Percentiles rank a stretch among this genome's conserved stretches.
phyloP scores from a whole-genome alignment of 2,113 vertebrate genomes.

The Rhizomys pruinosus region DNA sequence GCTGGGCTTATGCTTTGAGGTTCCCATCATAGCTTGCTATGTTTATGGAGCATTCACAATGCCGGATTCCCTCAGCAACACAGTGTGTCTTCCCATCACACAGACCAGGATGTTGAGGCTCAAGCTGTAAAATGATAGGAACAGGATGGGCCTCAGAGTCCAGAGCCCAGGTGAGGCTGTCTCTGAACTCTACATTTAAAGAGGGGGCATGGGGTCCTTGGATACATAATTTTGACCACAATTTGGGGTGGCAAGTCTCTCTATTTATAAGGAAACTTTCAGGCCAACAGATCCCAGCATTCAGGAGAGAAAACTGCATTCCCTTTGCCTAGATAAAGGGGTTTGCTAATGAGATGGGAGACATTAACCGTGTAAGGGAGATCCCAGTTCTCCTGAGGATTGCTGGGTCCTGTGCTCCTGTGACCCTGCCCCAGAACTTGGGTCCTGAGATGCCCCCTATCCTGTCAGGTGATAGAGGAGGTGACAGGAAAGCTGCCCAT shows the following conservation, averaged over 20 bases:
- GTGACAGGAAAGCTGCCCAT: not conserved
- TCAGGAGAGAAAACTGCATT: not conserved
- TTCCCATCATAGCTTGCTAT: accelerated
- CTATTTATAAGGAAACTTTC: not conserved
- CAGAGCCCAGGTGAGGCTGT: not conserved
- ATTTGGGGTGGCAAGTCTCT: not conserved
- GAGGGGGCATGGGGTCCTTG: not conserved
- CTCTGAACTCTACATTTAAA: not conserved
- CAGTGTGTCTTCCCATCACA: not conserved
- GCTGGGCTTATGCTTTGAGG: not conserved
- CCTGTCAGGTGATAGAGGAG: not conserved
- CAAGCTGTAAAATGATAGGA: not conserved
- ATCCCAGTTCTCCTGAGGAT: not conserved
- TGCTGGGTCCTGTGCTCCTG: accelerated
- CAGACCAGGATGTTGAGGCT: not conserved
- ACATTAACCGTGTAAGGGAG: not conserved
- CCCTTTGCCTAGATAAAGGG: not conserved
- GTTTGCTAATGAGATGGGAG: not conserved
- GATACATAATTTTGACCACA: not conserved
- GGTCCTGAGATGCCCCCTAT: not conserved
- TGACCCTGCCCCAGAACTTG: no score
- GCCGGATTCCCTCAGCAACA: not conserved
- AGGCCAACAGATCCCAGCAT: accelerated
- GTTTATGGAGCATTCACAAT: accelerated
- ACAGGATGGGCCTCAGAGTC: not conserved